Base-by-base conservation (phyloP, 2,797 vertebrate species). In the Anguilla anguilla region DNA sequence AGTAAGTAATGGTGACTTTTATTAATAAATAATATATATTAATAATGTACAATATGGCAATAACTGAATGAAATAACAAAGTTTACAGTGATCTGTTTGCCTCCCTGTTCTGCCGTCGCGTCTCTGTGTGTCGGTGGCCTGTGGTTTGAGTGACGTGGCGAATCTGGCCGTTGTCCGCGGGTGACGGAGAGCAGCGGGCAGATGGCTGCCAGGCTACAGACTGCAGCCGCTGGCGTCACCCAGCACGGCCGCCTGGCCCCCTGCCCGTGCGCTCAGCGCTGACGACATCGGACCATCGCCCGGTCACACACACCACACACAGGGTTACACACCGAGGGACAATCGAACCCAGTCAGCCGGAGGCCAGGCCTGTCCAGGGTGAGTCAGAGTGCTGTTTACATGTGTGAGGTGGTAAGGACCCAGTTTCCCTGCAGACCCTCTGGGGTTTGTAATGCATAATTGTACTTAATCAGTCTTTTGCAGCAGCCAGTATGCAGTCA, bases 241-340 rank as follows among this genome's bases (percentile, higher is more conserved):
- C 51, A 77, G 87, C 55, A 77, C 87, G 55, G 51, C 64, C 35
- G 0, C 6, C 79, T 22, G 28, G 10, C 59, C 81, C 59, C 81
- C 61, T 39, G 39, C 11, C 69, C 51, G 5, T 77, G 67, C 17
- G 81, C 74, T 43, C 74, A 46, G 74, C 15, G 35, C 31, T 79
- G 74, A 79, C 39, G 15, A 1, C 39, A 43, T 79, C 74, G 35
- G 13, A 43, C 74, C 35, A 79, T 39, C 69, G 35, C 43, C 74
- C 13, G 39, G 31, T 39, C 74, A 43, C 31, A 39, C 5, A 79
- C 74, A 46, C 74, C 5, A 79, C 74, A 46, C 74, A 46, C 74
- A 2, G 67, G 87, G 72, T 74, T 84, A 57, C 82, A 19, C 51
- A 55, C 59, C 19, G 49, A 39, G 87, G 43, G 83, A 84, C 51